Evolutionary conservation across 2,888 invertebrate species (phyloP).

Genomic region (Gari tellinella): DNA sequence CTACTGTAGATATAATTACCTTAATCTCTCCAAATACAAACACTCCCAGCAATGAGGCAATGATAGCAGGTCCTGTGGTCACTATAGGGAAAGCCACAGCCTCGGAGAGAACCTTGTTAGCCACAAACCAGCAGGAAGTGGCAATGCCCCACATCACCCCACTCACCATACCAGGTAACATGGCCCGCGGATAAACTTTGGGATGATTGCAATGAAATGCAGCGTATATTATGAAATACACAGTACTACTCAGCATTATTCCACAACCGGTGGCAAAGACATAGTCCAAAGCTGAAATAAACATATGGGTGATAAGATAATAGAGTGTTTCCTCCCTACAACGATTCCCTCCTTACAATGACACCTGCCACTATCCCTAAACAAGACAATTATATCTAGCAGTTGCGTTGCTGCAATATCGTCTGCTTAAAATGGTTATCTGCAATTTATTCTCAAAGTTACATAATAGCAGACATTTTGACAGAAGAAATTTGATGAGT

Average conservation of each 20-base stretch:
- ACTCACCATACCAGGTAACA: conserved; percentile 84
- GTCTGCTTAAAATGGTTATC: too few species aligned
- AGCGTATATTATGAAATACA: conserved; percentile 84
- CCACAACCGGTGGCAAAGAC: conserved; percentile 85
- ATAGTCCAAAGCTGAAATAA: conserved; percentile 83
- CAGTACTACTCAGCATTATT: conserved; percentile 83
- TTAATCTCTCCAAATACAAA: conserved; percentile 85
- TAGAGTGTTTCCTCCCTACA: too few species aligned
- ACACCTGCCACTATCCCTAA: too few species aligned
- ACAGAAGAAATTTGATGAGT: too few species aligned
- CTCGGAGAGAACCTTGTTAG: conserved; percentile 85
- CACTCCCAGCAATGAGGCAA: conserved; percentile 85
- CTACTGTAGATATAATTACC: too few species aligned
- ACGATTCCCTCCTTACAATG: too few species aligned
- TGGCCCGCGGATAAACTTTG: conserved; percentile 82
- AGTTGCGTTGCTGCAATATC: too few species aligned
- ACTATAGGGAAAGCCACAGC: conserved; percentile 86
- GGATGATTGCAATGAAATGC: conserved; percentile 83
- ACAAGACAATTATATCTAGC: too few species aligned
- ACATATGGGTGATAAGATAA: too few species aligned
- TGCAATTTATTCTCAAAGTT: too few species aligned
- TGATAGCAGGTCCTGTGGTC: conserved; percentile 84
- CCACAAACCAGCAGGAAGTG: conserved; percentile 85
- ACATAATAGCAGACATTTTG: too few species aligned
- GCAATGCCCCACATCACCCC: conserved; percentile 86